Evolutionary conservation across 2,797 vertebrate genomes (phyloP).

Genomic region (Myotis daubentonii): DNA sequence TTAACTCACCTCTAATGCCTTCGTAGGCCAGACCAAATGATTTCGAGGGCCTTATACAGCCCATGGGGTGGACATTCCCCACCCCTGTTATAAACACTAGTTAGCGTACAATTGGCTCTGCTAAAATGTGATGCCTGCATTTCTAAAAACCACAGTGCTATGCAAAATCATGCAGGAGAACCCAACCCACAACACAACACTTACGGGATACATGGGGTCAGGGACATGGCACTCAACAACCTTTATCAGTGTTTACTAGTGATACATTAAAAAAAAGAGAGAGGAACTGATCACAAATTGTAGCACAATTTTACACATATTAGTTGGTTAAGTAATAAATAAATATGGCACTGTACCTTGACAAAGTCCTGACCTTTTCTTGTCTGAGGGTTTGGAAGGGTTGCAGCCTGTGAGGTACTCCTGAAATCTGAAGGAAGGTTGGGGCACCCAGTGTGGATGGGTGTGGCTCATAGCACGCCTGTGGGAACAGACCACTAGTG

Average conservation of each 20-base stretch:
- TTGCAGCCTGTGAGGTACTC: not conserved
- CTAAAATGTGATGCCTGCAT: not conserved
- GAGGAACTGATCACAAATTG: not conserved
- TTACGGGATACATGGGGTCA: not conserved
- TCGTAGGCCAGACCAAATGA: too few species aligned
- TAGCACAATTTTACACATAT: not conserved
- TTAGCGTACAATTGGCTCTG: not conserved
- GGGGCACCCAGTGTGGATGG: too few species aligned
- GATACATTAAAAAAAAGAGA: not conserved
- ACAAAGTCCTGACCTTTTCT: not conserved
- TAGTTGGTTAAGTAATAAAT: not conserved
- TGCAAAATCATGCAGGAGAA: not conserved
- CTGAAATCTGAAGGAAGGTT: not conserved
- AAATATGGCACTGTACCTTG: not conserved
- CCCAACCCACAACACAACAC: not conserved
- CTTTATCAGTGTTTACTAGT: not conserved
- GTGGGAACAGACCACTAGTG: not conserved
- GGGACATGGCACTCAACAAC: not conserved
- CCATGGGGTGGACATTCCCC: too few species aligned
- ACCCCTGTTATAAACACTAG: not conserved
- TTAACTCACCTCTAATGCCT: too few species aligned
- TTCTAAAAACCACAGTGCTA: not conserved
- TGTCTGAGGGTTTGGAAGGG: not conserved
- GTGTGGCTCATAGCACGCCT: not conserved
- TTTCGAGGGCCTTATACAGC: too few species aligned